Evolutionary conservation across 1,140 invertebrate species (phyloP).

Genomic region (Lineus longissimus): DNA sequence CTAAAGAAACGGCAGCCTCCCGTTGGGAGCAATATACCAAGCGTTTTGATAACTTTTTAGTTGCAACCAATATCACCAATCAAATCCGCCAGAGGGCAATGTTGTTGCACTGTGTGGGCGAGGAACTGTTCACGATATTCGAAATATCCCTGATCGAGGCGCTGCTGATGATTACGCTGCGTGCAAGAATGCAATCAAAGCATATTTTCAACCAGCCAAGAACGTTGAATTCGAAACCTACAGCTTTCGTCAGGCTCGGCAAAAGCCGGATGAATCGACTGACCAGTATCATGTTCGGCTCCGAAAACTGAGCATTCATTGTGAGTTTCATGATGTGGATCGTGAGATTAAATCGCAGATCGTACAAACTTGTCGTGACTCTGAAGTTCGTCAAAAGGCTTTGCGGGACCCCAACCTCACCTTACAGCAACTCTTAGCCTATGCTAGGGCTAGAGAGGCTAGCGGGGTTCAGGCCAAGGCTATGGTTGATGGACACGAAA

Average conservation of each 20-base stretch:
- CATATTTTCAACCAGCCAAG: neutral
- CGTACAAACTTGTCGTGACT: neutral
- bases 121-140: neutral
- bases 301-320: neutral
- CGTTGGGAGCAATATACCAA: conserved; percentile 3
- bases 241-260: neutral
- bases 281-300: neutral
- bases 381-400: neutral
- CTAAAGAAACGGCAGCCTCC: neutral
- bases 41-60: neutral
- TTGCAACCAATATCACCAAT: neutral
- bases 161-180: neutral
- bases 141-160: neutral
- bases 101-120: neutral
- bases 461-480: neutral
- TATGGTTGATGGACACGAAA: neutral
- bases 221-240: neutral
- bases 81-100: neutral
- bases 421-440: neutral
- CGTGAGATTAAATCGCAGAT: conserved; percentile 1
- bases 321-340: neutral
- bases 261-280: neutral
- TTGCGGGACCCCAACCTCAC: neutral
- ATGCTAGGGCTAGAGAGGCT: neutral
- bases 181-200: neutral